Evolutionary conservation across 2,113 vertebrate genomes (phyloP), one percentile per base, ranked within the genome.

Genomic region (Cryptomyrus ogoouensis): DNA sequence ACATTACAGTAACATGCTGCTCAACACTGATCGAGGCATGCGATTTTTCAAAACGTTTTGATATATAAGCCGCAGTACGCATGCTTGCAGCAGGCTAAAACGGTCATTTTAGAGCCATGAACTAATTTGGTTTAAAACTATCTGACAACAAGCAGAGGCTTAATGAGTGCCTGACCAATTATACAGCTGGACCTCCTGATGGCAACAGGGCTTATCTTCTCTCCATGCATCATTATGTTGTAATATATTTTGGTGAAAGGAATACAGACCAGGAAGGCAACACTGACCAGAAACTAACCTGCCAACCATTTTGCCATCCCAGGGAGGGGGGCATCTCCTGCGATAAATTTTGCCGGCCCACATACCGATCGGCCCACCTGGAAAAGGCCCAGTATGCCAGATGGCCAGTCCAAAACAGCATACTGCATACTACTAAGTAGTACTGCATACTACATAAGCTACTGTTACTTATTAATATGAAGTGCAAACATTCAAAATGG

Each of bases 111-210:
- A 58, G 90, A 90, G 74, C 87, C 80, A 87, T 74, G 8, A 9
- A 90, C 89, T 92, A 91, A 92, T 92, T 91, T 91, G 91, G 56
- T 92, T 92, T 91, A 85, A 91, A 92, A 92, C 90, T 27, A 46
- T 85, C 24, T 35, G 85, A 52, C n/a, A n/a, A 87, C 49, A 35
- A 31, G 49, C 24, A 88, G 88, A 74, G 15, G 89, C 56, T 49
- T 93, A 92, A 92, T 90, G 88, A 90, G 88, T 70, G 87, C 90
- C 88, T 92, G 87, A 83, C 93, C 91, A 91, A 91, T 90, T 91
- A 91, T 74, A 90, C 83, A 53, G 66, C 46, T 53, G 93, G 91
- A 91, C 90, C 91, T 91, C 91, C 91, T 56, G 87, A 85, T 87
- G 91, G 70, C 46, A 93, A 90, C 87, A 88, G 90, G 90, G 83